Percentiles rank a stretch among this genome's conserved stretches.
Conservation (phyloP, 1,140 invertebrate species). For the Eriocheir sinensis region DNA sequence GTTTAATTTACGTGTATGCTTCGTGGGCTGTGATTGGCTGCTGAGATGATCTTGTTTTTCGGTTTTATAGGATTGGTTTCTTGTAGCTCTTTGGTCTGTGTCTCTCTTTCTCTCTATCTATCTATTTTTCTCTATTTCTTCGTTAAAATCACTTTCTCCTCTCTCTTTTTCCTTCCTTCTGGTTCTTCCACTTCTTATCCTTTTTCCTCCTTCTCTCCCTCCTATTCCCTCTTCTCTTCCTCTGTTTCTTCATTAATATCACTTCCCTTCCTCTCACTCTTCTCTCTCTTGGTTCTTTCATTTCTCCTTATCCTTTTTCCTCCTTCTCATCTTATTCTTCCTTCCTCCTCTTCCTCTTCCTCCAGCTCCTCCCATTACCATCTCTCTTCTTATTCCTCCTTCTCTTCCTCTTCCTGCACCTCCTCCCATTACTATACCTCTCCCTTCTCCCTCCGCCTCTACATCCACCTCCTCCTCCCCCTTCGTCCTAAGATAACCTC, state of each 20-base stretch:
- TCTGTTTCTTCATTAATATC: neutral
- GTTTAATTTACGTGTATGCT: neutral
- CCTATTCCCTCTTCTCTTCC: neutral
- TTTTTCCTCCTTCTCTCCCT: neutral
- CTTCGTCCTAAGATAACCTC: neutral
- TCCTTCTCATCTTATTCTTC: neutral
- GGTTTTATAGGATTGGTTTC: neutral
- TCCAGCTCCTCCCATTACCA: neutral
- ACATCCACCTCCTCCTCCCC: neutral
- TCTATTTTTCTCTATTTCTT: neutral
- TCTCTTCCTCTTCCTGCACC: neutral
- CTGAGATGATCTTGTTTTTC: too few species aligned
- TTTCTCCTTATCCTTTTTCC: neutral
- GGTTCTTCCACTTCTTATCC: neutral
- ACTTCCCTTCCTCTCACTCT: too few species aligned
- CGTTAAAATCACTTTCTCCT: too few species aligned
- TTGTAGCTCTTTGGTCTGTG: neutral
- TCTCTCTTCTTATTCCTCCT: neutral
- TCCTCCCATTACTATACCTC: neutral
- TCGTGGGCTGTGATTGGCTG: neutral
- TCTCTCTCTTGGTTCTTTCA: neutral
- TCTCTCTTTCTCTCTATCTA: slow-evolving; percentile 1
- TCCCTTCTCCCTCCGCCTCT: neutral
- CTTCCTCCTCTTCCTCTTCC: neutral
- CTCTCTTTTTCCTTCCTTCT: neutral